phyloP scores from a whole-genome alignment of 1,140 invertebrate species.

The Camponotus pennsylvanicus region DNA sequence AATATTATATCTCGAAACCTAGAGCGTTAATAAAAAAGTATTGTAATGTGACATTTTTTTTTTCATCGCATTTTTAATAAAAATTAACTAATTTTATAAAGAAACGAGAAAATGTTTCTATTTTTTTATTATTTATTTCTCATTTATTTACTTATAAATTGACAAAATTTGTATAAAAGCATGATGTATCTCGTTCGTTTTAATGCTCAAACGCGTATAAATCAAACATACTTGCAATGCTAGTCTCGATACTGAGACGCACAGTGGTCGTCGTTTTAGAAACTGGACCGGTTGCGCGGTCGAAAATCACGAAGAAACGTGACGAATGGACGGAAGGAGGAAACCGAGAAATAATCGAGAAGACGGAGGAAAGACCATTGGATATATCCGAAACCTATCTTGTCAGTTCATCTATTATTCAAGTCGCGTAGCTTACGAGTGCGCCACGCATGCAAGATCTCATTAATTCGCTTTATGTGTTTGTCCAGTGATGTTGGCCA shows the following conservation, averaged over 20 bases:
- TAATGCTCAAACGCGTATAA: background rate
- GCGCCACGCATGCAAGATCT: conserved; percentile 68
- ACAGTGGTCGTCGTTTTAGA: conserved; percentile 43
- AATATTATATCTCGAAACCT: too few relatives aligned
- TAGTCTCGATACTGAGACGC: conserved; percentile 33
- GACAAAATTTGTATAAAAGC: background rate
- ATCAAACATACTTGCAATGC: conserved; percentile 29
- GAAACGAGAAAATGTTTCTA: too few relatives aligned
- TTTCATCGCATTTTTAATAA: too few relatives aligned
- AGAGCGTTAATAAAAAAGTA: too few relatives aligned
- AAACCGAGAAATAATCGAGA: conserved; percentile 67
- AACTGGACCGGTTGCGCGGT: conserved; percentile 42
- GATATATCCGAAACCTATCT: conserved; percentile 71
- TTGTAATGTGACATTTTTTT: too few relatives aligned
- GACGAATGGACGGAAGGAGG: conserved; percentile 71
- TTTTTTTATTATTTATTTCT: too few relatives aligned
- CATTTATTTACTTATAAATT: background rate
- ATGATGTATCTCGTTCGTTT: background rate
- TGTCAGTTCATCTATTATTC: conserved; percentile 78
- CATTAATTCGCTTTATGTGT: conserved; percentile 78
- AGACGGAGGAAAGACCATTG: conserved; percentile 60
- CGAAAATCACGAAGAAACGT: conserved; percentile 74
- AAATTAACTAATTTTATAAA: too few relatives aligned
- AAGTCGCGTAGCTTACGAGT: conserved; percentile 74
- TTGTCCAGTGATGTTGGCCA: conserved; percentile 65